A percentile compares a stretch with the other conserved stretches of the same genome.
These are phyloP conservation scores for Nematostella vectensis DNA, from an alignment of 92 coral and sea anemone species.

Conservation along the genomic window DNA sequence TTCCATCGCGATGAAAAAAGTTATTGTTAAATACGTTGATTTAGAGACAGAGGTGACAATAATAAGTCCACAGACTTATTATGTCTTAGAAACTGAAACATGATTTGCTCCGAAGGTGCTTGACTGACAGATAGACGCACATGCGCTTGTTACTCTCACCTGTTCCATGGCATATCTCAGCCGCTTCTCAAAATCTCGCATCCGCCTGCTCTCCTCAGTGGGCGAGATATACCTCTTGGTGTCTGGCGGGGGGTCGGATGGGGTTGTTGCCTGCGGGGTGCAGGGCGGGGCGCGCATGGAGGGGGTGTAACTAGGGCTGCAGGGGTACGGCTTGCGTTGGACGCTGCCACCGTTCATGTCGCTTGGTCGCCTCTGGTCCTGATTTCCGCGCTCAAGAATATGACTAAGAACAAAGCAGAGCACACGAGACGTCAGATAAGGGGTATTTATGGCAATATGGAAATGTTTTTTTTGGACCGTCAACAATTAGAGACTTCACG, in stretches of 20 bases:
- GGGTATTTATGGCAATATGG: too few species aligned
- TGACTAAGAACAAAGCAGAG: slow-evolving; percentile 27
- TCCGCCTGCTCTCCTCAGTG: slow-evolving; percentile 58
- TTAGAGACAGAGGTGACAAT: too few species aligned
- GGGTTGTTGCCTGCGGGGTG: slow-evolving; percentile 5
- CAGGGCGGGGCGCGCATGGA: slow-evolving; percentile 6
- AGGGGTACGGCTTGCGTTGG: slow-evolving; percentile 21
- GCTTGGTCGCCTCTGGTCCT: slow-evolving; percentile 4
- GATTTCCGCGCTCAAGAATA: slow-evolving; percentile 58
- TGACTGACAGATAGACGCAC: too few species aligned
- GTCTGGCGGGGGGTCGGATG: slow-evolving; percentile 10
- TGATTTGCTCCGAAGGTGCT: too few species aligned
- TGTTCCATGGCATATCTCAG: slow-evolving; percentile 97
- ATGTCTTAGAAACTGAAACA: too few species aligned
- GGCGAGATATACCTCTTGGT: slow-evolving; percentile 40
- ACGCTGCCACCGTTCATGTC: slow-evolving; percentile 8
- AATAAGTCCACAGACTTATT: too few species aligned
- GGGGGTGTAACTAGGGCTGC: slow-evolving; percentile 5
- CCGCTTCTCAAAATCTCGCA: slow-evolving; percentile 83
- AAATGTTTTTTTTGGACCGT: too few species aligned
- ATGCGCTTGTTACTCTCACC: too few species aligned
- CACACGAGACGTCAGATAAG: too few species aligned
- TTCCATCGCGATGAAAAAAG: too few species aligned
- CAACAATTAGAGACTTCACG: too few species aligned
- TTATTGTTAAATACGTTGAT: too few species aligned